Conservation (phyloP, 2,888 invertebrate genomes). For the Melinaea marsaeus region DNA sequence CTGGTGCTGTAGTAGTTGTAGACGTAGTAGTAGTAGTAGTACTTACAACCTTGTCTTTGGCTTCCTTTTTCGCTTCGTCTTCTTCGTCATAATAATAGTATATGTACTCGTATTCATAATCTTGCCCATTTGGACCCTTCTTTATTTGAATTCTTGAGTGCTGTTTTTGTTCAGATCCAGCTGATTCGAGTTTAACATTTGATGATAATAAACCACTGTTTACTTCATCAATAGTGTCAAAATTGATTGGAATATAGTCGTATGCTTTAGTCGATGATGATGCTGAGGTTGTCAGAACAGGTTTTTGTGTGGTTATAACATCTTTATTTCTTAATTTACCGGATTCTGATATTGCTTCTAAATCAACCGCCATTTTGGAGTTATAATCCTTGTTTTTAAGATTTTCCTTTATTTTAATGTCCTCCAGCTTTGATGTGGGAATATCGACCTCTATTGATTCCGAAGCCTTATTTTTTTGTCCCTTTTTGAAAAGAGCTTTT, state of each 20-base stretch:
- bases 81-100: slow-evolving; percentile 94
- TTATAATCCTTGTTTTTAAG: slow-evolving; percentile 68
- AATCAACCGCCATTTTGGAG: slow-evolving; percentile 63
- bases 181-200: slow-evolving; percentile 77
- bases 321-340: slow-evolving; percentile 61
- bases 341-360: slow-evolving; percentile 71
- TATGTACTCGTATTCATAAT: slow-evolving; percentile 94
- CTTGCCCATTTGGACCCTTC: slow-evolving; percentile 92
- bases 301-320: slow-evolving; percentile 75
- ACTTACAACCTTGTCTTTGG: slow-evolving; percentile 45
- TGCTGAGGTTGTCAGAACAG: slow-evolving; percentile 75
- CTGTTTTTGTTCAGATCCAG: slow-evolving; percentile 82
- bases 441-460: slow-evolving; percentile 71
- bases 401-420: slow-evolving; percentile 72
- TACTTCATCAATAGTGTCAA: slow-evolving; percentile 72
- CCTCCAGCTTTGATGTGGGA: slow-evolving; percentile 69
- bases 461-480: slow-evolving; percentile 57
- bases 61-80: slow-evolving; percentile 75
- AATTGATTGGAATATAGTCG: slow-evolving; percentile 71
- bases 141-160: slow-evolving; percentile 89
- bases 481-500: slow-evolving; percentile 55
- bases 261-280: slow-evolving; percentile 56
- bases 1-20: slow-evolving; percentile 33
- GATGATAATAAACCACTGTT: slow-evolving; percentile 70
- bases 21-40: slow-evolving; percentile 27